Conservation (phyloP, 2,888 invertebrate species). For the Erebia aethiops region DNA sequence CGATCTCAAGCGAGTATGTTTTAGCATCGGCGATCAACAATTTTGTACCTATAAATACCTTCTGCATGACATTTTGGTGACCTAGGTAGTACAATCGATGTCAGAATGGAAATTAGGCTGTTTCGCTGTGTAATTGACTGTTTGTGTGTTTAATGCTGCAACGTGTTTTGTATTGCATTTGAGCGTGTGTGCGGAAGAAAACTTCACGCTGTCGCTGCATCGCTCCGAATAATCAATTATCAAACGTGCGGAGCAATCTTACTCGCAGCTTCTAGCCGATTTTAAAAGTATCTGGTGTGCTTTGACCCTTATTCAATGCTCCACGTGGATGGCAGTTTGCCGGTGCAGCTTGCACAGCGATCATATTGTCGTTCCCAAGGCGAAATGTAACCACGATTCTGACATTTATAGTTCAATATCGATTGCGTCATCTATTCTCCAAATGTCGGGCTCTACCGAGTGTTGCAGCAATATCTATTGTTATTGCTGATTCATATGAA, state of each 20-base stretch:
- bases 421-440: constrained; percentile 64
- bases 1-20: not conserved
- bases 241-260: not conserved
- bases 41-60: not conserved
- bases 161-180: not conserved
- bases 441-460: constrained; percentile 61
- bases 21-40: not conserved
- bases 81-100: not conserved
- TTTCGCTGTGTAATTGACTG: not conserved
- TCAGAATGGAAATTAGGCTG: not conserved
- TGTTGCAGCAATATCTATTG: constrained; percentile 53
- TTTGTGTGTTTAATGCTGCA: not conserved
- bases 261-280: not conserved
- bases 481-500: constrained; percentile 24
- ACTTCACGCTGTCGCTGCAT: not conserved
- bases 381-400: constrained; percentile 69
- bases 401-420: constrained; percentile 70
- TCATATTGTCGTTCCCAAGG: constrained; percentile 55
- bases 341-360: constrained; percentile 57
- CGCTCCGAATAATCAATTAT: not conserved
- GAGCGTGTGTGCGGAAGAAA: not conserved
- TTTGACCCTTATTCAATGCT: constrained; percentile 60
- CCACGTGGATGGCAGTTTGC: constrained; percentile 60
- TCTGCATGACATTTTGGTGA: not conserved
- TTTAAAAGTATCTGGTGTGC: not conserved